Conservation (phyloP, 2,797 vertebrate genomes). For the Sorex maritimensis region DNA sequence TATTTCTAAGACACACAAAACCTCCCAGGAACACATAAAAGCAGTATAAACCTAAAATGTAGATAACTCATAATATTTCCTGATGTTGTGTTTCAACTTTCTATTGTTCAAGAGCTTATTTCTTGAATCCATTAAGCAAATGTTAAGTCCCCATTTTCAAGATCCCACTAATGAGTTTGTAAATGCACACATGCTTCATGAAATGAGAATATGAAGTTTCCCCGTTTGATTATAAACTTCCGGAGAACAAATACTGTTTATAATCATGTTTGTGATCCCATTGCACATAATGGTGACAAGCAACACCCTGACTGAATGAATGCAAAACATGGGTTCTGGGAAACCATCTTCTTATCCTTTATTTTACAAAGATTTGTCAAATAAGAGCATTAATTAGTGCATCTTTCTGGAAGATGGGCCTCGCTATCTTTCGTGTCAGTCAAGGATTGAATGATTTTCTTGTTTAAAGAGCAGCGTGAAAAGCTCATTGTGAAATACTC, state of each 20-base stretch:
- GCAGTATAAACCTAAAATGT: background rate
- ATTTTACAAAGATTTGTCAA: slow-evolving; percentile 31
- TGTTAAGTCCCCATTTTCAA: slow-evolving; percentile 38
- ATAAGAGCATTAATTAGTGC: background rate
- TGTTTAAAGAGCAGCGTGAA: slow-evolving; percentile 26
- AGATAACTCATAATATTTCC: background rate
- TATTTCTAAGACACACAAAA: slow-evolving; percentile 34
- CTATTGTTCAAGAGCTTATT: slow-evolving; percentile 60
- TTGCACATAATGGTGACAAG: background rate
- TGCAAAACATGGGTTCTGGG: slow-evolving; percentile 7
- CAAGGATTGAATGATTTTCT: slow-evolving; percentile 55
- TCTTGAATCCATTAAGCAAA: slow-evolving; percentile 36
- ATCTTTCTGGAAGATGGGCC: slow-evolving; percentile 20
- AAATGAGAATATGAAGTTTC: background rate
- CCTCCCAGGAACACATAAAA: background rate
- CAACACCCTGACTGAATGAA: background rate
- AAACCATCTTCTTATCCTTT: background rate
- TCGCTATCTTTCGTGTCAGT: slow-evolving; percentile 56
- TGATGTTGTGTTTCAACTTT: background rate
- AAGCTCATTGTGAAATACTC: slow-evolving; percentile 28
- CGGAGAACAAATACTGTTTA: background rate
- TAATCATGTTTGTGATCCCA: slow-evolving; percentile 4
- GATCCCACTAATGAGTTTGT: background rate
- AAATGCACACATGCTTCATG: background rate
- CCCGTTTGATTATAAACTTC: slow-evolving; percentile 13